Conservation (phyloP, 1,140 invertebrate genomes). For the Trachymyrmex cornetzi region DNA sequence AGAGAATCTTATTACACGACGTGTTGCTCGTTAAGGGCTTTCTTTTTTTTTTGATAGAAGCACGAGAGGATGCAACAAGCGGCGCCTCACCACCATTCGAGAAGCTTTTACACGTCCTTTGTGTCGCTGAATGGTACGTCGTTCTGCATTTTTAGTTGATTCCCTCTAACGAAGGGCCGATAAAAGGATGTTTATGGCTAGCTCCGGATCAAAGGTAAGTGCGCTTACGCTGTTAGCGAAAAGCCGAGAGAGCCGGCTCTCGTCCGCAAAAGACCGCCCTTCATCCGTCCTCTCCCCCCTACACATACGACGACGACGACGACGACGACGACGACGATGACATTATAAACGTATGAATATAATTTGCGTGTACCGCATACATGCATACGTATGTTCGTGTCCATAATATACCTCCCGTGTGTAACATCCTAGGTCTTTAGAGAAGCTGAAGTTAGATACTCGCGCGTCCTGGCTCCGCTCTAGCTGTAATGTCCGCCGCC, state of each 20-base stretch:
- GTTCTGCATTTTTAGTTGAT: conserved; percentile 69
- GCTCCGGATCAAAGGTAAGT: conserved; percentile 81
- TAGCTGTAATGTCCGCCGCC: conserved; percentile 84
- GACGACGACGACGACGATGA: conserved; percentile 74
- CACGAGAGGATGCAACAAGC: conserved; percentile 55
- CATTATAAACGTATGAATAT: conserved; percentile 62
- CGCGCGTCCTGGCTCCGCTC: conserved; percentile 73
- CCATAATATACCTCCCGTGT: conserved; percentile 31
- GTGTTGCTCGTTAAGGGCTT: not conserved
- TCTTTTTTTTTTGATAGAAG: conserved; percentile 34
- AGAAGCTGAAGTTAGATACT: conserved; percentile 76
- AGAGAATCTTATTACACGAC: conserved; percentile 22
- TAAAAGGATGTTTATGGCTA: conserved; percentile 83
- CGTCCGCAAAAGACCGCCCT: conserved; percentile 63
- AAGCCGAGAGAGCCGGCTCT: conserved; percentile 61
- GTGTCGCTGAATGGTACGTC: conserved; percentile 52
- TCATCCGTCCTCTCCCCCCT: conserved; percentile 40
- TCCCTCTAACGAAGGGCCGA: conserved; percentile 77
- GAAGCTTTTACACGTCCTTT: conserved; percentile 66
- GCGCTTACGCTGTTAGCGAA: conserved; percentile 82
- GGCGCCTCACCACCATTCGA: conserved; percentile 49
- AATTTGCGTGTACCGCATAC: conserved; percentile 65
- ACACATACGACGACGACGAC: conserved; percentile 66
- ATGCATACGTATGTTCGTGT: conserved; percentile 59
- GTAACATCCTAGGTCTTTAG: conserved; percentile 57